phyloP scores from a whole-genome alignment of 2,113 vertebrate species.

The Cephalophus harveyi region DNA sequence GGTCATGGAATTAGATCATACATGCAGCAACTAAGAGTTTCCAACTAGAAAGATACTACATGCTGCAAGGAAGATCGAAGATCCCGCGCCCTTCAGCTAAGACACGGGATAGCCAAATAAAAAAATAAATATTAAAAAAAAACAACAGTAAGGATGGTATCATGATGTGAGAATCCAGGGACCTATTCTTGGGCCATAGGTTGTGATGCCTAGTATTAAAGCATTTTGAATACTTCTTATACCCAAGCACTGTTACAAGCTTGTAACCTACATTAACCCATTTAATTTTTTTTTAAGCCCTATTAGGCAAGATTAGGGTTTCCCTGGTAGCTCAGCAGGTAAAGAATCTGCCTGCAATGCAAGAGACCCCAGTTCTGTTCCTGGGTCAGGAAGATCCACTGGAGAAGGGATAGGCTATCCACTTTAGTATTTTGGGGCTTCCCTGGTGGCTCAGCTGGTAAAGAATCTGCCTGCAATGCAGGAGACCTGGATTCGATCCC shows the following conservation, averaged over 20 bases:
- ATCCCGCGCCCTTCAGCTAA: not conserved
- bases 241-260: not conserved
- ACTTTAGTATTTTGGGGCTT: not conserved
- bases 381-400: not conserved
- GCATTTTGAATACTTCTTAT: not conserved
- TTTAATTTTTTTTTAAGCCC: not conserved
- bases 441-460: not conserved
- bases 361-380: not conserved
- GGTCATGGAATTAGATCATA: not conserved
- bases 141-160: not conserved
- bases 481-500: not conserved
- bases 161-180: not conserved
- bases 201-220: not conserved
- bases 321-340: not conserved
- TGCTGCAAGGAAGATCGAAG: not conserved
- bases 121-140: not conserved
- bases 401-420: not conserved
- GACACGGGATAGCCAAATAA: not conserved
- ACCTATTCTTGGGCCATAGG: not conserved
- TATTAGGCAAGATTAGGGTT: not conserved
- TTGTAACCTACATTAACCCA: not conserved
- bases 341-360: not conserved
- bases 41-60: not conserved
- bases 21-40: not conserved
- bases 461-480: not conserved